Percentiles rank a stretch among this genome's conserved stretches.
Conservation (phyloP, 2,888 invertebrate genomes). For the Orchesellides sinensis region DNA sequence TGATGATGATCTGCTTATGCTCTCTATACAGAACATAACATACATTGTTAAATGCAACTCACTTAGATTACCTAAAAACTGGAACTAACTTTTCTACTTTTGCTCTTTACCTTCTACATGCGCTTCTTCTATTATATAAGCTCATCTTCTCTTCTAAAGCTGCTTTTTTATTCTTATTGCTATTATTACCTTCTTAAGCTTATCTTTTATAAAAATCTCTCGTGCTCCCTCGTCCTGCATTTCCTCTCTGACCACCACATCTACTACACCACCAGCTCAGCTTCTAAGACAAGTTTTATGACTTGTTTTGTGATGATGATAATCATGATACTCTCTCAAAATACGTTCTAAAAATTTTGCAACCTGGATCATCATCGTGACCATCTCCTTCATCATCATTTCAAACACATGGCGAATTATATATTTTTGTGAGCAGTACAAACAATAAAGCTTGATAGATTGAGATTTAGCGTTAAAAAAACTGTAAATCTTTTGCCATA, state of each 20-base stretch:
- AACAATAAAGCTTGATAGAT: background rate
- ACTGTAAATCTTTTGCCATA: background rate
- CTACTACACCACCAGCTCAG: background rate
- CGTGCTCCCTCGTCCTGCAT: constrained; percentile 26
- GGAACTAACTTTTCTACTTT: constrained; percentile 19
- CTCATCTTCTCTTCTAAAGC: background rate
- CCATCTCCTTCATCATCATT: background rate
- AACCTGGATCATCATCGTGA: background rate
- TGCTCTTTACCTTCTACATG: background rate
- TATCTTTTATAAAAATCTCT: constrained; percentile 11
- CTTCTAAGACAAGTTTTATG: background rate
- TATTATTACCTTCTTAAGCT: constrained; percentile 9
- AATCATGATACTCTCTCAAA: background rate
- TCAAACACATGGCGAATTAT: background rate
- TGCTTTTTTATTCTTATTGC: background rate
- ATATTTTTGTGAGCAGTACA: no score
- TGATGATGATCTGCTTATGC: background rate
- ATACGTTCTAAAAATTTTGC: background rate
- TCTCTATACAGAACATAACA: background rate
- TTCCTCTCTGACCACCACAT: constrained; percentile 20
- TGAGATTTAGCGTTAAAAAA: background rate
- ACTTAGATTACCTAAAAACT: no score
- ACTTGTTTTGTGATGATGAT: background rate
- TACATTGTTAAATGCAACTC: background rate
- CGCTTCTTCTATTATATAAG: background rate